Evolutionary conservation across 2,797 vertebrate genomes (phyloP).

Genomic region (Melanotaenia maccullochi): DNA sequence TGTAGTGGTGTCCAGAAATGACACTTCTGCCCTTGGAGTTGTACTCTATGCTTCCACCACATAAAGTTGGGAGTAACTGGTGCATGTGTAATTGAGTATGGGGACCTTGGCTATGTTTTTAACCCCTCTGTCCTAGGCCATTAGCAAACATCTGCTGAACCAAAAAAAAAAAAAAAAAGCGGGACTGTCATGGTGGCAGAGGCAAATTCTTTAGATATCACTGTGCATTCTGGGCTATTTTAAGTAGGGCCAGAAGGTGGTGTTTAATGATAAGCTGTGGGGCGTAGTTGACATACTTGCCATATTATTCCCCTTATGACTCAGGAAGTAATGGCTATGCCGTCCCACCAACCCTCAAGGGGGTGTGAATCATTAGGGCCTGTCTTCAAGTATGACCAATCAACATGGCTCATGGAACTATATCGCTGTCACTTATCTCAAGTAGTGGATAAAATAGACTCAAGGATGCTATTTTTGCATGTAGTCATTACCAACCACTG

Average conservation of each 20-base stretch:
- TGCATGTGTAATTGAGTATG: slow-evolving; percentile 37
- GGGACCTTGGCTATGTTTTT: slow-evolving; percentile 50
- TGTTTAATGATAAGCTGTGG: slow-evolving; percentile 73
- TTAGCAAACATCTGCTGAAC: slow-evolving; percentile 73
- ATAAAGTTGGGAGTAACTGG: slow-evolving; percentile 24
- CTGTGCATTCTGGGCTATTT: slow-evolving; percentile 73
- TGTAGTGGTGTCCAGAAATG: slow-evolving; percentile 12
- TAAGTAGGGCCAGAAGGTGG: slow-evolving; percentile 65
- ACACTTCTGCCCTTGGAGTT: slow-evolving; percentile 27
- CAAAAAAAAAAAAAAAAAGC: slow-evolving; percentile 15
- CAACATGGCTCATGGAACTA: slow-evolving; percentile 39
- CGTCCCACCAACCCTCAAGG: slow-evolving; percentile 42
- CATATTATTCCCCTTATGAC: slow-evolving; percentile 72
- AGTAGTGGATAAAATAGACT: slow-evolving; percentile 52
- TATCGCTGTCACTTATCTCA: slow-evolving; percentile 54
- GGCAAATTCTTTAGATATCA: slow-evolving; percentile 71
- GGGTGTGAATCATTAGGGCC: slow-evolving; percentile 58
- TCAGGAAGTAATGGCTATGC: slow-evolving; percentile 58
- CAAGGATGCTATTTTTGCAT: slow-evolving; percentile 47
- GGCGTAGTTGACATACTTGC: slow-evolving; percentile 71
- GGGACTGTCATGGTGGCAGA: slow-evolving; percentile 36
- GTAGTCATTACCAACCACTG: slow-evolving; percentile 19
- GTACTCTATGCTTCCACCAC: slow-evolving; percentile 35
- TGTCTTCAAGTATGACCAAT: slow-evolving; percentile 66
- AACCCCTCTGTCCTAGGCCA: slow-evolving; percentile 51